Percentiles rank a stretch among this genome's conserved stretches.
These are phyloP conservation scores for Dryomyza anilis DNA, from an alignment of 2,888 invertebrate genomes.

Conservation along the genomic window DNA sequence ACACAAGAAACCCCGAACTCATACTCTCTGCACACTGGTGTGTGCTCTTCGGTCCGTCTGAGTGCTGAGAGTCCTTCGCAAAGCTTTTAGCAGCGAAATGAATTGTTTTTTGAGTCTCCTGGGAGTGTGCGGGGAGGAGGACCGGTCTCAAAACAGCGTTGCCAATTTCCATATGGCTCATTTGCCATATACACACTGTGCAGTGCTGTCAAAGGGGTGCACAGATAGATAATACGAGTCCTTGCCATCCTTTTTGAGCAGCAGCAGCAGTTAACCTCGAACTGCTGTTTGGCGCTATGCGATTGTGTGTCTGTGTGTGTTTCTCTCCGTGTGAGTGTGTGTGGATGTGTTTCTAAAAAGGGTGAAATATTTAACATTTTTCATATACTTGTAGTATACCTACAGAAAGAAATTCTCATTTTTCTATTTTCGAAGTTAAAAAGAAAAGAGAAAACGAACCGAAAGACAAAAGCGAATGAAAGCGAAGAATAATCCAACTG, in stretches of 20 bases:
- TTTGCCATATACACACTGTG: no score
- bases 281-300: background rate
- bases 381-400: background rate
- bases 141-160: background rate
- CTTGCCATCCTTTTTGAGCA: constrained; percentile 6
- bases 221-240: background rate
- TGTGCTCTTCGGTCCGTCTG: constrained; percentile 16
- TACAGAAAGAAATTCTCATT: constrained; percentile 13
- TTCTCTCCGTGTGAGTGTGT: background rate
- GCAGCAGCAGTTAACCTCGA: background rate
- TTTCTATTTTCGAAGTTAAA: background rate
- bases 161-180: constrained; percentile 4
- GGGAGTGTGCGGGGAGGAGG: background rate
- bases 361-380: background rate
- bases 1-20: background rate
- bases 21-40: constrained; percentile 3
- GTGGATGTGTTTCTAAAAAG: background rate
- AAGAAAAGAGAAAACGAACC: background rate
- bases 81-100: constrained; percentile 11
- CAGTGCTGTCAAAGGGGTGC: constrained; percentile 10
- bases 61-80: constrained; percentile 22
- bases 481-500: background rate
- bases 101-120: constrained; percentile 5
- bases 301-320: background rate
- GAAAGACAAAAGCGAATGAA: constrained; percentile 1